phyloP scores from a whole-genome alignment of 2,888 invertebrate genomes.

The Aphidius colemani region DNA sequence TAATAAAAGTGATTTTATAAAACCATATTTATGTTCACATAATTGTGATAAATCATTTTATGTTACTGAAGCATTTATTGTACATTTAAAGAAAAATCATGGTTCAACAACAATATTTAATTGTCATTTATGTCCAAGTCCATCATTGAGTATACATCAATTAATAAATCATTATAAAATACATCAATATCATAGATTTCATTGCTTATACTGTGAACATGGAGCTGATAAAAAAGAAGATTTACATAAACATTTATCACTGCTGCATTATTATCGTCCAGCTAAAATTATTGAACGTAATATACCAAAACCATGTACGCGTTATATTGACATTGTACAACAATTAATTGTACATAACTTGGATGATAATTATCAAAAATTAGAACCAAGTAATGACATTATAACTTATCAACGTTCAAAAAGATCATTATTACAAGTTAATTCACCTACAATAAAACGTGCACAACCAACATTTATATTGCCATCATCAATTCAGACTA shows the following conservation, averaged over 20 bases:
- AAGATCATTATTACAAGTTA: not conserved
- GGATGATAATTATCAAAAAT: slow-evolving; percentile 39
- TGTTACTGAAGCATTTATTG: slow-evolving; percentile 51
- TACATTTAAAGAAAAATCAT: slow-evolving; percentile 52
- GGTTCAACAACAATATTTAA: slow-evolving; percentile 35
- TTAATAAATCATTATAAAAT: slow-evolving; percentile 56
- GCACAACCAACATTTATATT: not conserved
- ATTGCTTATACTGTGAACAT: slow-evolving; percentile 49
- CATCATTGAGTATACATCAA: slow-evolving; percentile 46
- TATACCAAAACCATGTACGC: slow-evolving; percentile 44
- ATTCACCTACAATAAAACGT: not conserved
- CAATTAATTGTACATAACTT: slow-evolving; percentile 48
- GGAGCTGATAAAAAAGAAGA: slow-evolving; percentile 55
- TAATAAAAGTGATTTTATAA: slow-evolving; percentile 41
- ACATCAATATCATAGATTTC: slow-evolving; percentile 59
- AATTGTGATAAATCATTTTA: slow-evolving; percentile 55
- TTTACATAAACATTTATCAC: slow-evolving; percentile 62
- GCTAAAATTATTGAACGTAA: slow-evolving; percentile 54
- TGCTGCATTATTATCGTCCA: slow-evolving; percentile 57
- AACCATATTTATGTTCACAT: slow-evolving; percentile 53
- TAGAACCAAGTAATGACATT: slow-evolving; percentile 23
- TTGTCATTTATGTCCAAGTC: slow-evolving; percentile 62
- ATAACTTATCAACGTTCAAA: not conserved
- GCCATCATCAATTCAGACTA: not conserved
- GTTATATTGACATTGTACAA: slow-evolving; percentile 46